Base-by-base conservation (phyloP, 2,797 vertebrate species). In the Jordanella pulchra region DNA sequence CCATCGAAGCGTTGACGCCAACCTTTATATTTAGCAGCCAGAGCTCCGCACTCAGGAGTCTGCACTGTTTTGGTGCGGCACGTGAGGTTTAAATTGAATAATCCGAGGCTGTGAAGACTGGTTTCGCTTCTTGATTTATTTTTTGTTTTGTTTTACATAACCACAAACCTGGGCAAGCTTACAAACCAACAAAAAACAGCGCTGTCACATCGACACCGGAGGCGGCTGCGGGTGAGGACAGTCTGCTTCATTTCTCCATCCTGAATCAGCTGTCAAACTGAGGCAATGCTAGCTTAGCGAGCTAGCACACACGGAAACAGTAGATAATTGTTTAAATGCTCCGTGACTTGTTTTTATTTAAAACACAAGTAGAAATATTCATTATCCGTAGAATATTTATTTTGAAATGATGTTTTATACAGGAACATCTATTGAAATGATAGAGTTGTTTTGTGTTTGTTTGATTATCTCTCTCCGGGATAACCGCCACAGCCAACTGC, bases 81-180 rank as follows among this genome's bases (percentile, higher is more conserved):
- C 90, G 87, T 89, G 89, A 89, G 85, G 32, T 80, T 88, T 80
- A 71, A 85, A 83, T 87, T 55, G 53, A 87, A 87, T 66, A 30
- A 69, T 70, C 58, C 30, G 25, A 6, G 50, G 0, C 18, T 1
- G 17, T 27, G 45, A 27, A 15, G 10, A 47, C 3, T 2, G 1
- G 2, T 42, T 30, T 23, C 23, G 7, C 1, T 3, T 72, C 23
- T 60, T 44, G 30, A 13, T 12, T 12, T 23, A 35, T n/a, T 35
- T 35, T 35, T 35, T 35, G 4, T 39, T 39, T 32, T 27, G 28
- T 3, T 14, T 32, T 60, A 48, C 1, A 48, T 32, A 11, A 15
- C 45, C 45, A 80, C 81, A 80, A 93, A 91, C 63, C 92, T 93
- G 93, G 90, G 91, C 76, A 92, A 87, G 88, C 54, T 81, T 27